Evolutionary conservation across 2,113 vertebrate species (phyloP), one percentile per base, ranked within the genome.

Genomic region (Tetraodon nigroviridis): DNA sequence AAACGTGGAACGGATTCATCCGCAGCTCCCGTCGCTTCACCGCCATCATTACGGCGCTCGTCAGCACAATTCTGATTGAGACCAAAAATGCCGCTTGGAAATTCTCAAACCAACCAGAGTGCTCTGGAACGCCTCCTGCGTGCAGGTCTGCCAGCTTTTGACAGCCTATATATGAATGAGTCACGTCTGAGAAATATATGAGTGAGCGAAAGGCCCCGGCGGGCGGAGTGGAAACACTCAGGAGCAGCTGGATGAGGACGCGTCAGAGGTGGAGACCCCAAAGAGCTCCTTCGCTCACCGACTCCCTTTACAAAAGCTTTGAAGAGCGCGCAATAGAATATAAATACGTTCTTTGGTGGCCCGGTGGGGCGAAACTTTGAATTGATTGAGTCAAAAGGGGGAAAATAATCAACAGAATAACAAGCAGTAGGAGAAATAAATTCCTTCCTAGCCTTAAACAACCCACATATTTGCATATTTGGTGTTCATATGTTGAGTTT

Each of bases 151-250:
- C 24, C 56, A 15, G 51, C 24, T 15, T 32, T 40, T 18, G 22
- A 7, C 51, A 48, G 27, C 19, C 48, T 16, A 55, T 48, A 11
- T n/a, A n/a, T 22, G 6, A 29, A 8, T 50, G 62, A 65, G 53
- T 65, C 62, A 65, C 8, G 54, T 29, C 8, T 18, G 51, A 55
- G 44, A 41, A 22, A n/a, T 55, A 47, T 41, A 32, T 64, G 62
- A 47, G 2, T 37, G 55, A 27, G 21, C 21, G 20, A 46, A 55
- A 11, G 37, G 22, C 53, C 17, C 19, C 22, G 20, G 54, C 54
- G n/a, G 19, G 17, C 20, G 2, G 16, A 1, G 22, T 58, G 12
- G 12, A 19, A 57, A 15, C 42, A 58, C 44, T 58, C 53, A 20
- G 24, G 61, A 46, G 42, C 17, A 22, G 21, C 18, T 7, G 27